Base-by-base conservation (phyloP, 2,797 vertebrate genomes). In the Vipera latastei region DNA sequence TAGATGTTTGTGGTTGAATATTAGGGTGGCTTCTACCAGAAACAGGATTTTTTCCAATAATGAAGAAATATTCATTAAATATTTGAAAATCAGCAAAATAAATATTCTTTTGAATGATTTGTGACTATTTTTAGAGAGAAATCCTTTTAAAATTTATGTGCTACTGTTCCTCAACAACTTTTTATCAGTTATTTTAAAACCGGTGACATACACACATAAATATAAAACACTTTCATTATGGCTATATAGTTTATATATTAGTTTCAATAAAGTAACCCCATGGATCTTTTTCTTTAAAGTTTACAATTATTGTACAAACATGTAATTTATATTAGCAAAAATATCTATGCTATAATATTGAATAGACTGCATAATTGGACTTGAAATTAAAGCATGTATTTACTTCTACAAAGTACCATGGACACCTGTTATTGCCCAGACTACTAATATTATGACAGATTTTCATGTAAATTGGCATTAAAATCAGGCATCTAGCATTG, bases 361-460 rank as follows among this genome's bases (percentile, higher is more conserved):
- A 3, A 91, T 14, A 63, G 1, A 25, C 90, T 7, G 16, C 44
- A 91, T 32, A 83, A 88, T 28, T 3, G 20, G 63, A 86, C 53
- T 1, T 56, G 51, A 57, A 89, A 63, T 28, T 25, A 65, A 8
- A 20, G 20, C n/a, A 25, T 85, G 56, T 28, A 92, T 51, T 89
- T n/a, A 88, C 7, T 6, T 86, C 16, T 73, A 89, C 32, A 92
- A 93, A 94, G 61, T n/a, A 73, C 44, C 2, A 93, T n/a, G n/a
- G 91, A 18, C 90, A 14, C 85, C 48, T 92, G 7, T 4, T 5
- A 4, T 32, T 85, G 57, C 65, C 86, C 6, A 57, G 69, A 7
- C 1, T 73, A 13, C 0, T 69, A 16, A 9, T 25, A 86, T 86
- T 53, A 53, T 53, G 16, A n/a, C 0, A 91, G 6, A 91, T n/a